Evolutionary conservation across 2,113 vertebrate genomes (phyloP).

Genomic region (Kryptolebias marmoratus): DNA sequence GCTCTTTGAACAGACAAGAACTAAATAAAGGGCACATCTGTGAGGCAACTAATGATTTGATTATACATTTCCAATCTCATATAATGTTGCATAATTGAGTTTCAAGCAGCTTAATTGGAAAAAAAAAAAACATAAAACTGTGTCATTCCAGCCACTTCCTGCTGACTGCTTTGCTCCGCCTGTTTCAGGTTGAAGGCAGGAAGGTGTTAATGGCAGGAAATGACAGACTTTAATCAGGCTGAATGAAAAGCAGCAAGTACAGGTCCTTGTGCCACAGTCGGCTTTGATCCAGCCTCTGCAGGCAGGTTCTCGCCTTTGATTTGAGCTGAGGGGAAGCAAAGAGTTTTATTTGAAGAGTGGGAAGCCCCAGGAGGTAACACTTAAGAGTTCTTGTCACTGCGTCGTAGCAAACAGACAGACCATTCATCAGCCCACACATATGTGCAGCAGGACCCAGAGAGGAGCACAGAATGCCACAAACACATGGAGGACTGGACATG

Average conservation of each 20-base stretch:
- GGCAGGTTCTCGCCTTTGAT: constrained; percentile 73
- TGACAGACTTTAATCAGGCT: constrained; percentile 73
- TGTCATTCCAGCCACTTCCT: constrained; percentile 69
- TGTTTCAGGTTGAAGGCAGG: constrained; percentile 56
- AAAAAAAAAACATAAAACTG: constrained; percentile 46
- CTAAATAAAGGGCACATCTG: constrained; percentile 45
- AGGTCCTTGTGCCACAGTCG: constrained; percentile 60
- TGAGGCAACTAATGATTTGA: constrained; percentile 43
- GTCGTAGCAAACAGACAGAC: constrained; percentile 69
- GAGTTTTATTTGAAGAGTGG: constrained; percentile 71
- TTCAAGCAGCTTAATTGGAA: constrained; percentile 49
- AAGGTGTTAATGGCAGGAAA: constrained; percentile 77
- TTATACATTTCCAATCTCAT: constrained; percentile 43
- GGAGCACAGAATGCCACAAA: constrained; percentile 50
- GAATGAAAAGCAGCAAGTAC: constrained; percentile 67
- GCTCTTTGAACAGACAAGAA: constrained; percentile 13
- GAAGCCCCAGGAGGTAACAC: constrained; percentile 78
- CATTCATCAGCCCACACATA: constrained; percentile 73
- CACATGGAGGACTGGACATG: constrained; percentile 48
- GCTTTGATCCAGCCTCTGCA: constrained; percentile 75
- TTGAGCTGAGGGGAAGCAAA: constrained; percentile 63
- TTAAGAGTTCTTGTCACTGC: constrained; percentile 71
- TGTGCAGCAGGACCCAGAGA: constrained; percentile 58
- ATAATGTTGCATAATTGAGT: constrained; percentile 44
- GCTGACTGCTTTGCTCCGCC: constrained; percentile 56